Conservation (phyloP, 2,113 vertebrate genomes). For the Osmerus eperlanus region DNA sequence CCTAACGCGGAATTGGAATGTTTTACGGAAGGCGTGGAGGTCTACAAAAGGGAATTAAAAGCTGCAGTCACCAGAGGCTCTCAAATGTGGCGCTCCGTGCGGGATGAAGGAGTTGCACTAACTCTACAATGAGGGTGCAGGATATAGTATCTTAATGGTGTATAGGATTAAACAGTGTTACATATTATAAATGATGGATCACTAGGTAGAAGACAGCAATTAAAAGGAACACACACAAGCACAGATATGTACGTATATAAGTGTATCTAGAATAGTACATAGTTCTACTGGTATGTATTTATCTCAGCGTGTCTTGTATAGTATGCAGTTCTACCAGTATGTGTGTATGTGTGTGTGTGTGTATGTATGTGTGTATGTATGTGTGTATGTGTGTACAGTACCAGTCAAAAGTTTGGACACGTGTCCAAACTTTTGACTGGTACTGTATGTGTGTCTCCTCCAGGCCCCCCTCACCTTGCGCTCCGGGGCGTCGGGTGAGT, state of each 20-base stretch:
- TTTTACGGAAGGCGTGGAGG: constrained; percentile 74
- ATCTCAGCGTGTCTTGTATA: neutral
- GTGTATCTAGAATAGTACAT: neutral
- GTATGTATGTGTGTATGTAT: no score
- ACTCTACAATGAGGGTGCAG: neutral
- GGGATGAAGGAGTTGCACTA: neutral
- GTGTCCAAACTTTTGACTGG: no score
- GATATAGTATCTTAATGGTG: no score
- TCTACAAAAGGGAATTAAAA: constrained; percentile 49
- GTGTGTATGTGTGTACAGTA: no score
- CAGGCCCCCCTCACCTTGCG: constrained; percentile 78
- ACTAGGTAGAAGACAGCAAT: no score
- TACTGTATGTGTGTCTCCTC: neutral
- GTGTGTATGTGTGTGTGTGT: no score
- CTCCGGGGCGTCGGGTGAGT: constrained; percentile 92
- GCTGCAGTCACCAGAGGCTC: constrained; percentile 1
- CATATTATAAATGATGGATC: no score
- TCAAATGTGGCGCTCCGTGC: neutral
- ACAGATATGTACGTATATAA: neutral
- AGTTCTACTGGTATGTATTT: no score
- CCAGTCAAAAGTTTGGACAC: no score
- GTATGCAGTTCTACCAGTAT: no score
- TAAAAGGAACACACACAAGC: neutral
- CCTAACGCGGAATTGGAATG: constrained; percentile 71
- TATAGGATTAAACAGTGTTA: no score